phyloP scores from a whole-genome alignment of 2,797 vertebrate species.

The Phoeniculus purpureus region DNA sequence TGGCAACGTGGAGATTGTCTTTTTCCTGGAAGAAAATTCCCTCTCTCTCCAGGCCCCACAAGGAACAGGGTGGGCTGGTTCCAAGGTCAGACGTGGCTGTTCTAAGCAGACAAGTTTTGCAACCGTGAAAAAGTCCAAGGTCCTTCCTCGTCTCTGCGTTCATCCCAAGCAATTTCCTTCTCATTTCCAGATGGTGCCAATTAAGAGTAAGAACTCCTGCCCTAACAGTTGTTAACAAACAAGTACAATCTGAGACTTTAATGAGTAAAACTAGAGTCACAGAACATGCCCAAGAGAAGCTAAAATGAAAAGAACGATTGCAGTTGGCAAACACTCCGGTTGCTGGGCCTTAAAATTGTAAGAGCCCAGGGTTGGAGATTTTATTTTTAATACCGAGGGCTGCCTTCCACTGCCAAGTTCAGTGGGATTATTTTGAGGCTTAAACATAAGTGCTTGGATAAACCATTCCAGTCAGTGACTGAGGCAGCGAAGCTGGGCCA shows the following conservation, averaged over 20 bases:
- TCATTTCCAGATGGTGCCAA: conserved; percentile 73
- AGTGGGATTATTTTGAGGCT: not conserved
- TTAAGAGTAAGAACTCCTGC: conserved; percentile 71
- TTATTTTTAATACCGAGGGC: conserved; percentile 7
- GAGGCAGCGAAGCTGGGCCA: not conserved
- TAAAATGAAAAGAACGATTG: conserved; percentile 42
- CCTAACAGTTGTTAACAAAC: conserved; percentile 68
- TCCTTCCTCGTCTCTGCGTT: not conserved
- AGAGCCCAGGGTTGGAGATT: conserved; percentile 7
- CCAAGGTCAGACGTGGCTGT: not conserved
- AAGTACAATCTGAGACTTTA: conserved; percentile 68
- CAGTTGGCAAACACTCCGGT: conserved; percentile 28
- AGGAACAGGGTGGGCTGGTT: not conserved
- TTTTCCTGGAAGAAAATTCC: conserved; percentile 1
- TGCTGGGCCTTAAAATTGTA: not conserved
- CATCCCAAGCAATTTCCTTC: conserved; percentile 32
- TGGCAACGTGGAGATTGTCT: not conserved
- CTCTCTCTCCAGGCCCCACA: not conserved
- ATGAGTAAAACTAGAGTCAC: conserved; percentile 66
- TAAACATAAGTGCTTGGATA: not conserved
- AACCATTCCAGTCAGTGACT: not conserved
- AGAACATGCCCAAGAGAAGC: conserved; percentile 57
- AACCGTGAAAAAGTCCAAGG: not conserved
- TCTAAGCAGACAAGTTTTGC: conserved; percentile 50
- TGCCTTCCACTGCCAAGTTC: conserved; percentile 6